Percentiles rank a stretch among this genome's conserved stretches.
Conservation (phyloP, 1,140 invertebrate genomes). For the Megalonaias nervosa region DNA sequence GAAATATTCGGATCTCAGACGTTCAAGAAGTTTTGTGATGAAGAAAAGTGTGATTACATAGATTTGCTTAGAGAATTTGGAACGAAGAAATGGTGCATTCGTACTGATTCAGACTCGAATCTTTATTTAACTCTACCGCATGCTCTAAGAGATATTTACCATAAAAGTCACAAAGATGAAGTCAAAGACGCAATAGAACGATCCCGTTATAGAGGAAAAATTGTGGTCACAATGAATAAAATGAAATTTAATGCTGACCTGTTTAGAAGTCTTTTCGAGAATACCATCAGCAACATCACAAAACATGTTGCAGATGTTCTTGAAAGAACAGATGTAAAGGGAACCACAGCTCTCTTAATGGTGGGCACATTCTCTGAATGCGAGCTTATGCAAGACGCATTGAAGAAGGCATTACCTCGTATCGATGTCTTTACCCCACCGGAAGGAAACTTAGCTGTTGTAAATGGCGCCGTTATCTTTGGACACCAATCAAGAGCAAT, state of each 20-base stretch:
- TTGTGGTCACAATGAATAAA: constrained; percentile 33
- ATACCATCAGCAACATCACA: constrained; percentile 19
- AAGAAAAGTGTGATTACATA: constrained; percentile 36
- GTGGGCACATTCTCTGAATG: constrained; percentile 50
- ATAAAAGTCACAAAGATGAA: constrained; percentile 23
- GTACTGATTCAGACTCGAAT: constrained; percentile 24
- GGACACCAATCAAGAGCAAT: constrained; percentile 32
- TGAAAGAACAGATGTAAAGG: constrained; percentile 14
- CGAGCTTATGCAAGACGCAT: constrained; percentile 32
- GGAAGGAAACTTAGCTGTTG: constrained; percentile 29
- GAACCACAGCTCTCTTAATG: constrained; percentile 34
- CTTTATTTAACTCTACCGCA: constrained; percentile 36
- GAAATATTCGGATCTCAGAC: constrained; percentile 24
- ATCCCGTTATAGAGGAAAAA: constrained; percentile 30
- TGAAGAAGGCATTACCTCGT: constrained; percentile 27
- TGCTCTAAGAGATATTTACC: constrained; percentile 17
- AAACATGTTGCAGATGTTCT: constrained; percentile 36
- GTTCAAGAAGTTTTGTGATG: constrained; percentile 31
- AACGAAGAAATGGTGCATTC: constrained; percentile 38
- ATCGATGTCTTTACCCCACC: constrained; percentile 40
- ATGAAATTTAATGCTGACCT: constrained; percentile 33
- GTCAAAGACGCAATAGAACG: constrained; percentile 37
- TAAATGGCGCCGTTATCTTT: constrained; percentile 44
- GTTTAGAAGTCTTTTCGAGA: constrained; percentile 32
- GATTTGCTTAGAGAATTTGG: constrained; percentile 42